Evolutionary conservation across 2,888 invertebrate genomes (phyloP).

Genomic region (Tipula unca): DNA sequence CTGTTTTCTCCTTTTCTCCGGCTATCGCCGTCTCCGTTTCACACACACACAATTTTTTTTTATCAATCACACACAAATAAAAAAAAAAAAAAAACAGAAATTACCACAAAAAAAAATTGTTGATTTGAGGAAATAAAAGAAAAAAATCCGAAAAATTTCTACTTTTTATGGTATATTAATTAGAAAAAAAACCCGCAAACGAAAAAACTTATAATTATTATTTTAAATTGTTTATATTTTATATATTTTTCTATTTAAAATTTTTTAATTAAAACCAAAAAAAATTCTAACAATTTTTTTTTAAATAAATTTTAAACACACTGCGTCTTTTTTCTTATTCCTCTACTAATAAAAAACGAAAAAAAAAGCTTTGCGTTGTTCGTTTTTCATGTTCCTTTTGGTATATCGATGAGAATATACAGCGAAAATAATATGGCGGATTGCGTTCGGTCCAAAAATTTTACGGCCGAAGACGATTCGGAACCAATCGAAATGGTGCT

Average conservation of each 20-base stretch:
- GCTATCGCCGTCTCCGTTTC: not conserved
- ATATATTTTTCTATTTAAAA: not conserved
- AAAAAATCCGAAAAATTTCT: not conserved
- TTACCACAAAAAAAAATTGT: constrained; percentile 14
- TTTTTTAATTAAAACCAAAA: not conserved
- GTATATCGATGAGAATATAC: not conserved
- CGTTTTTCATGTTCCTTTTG: constrained; percentile 15
- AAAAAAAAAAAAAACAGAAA: not conserved
- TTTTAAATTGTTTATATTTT: not conserved
- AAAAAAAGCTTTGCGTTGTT: constrained; percentile 9
- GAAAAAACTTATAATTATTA: not conserved
- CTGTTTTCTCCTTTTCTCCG: not conserved
- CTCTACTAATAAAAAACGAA: not conserved
- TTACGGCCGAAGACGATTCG: not conserved
- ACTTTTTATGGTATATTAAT: not conserved
- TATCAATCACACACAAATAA: not conserved
- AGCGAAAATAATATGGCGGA: not conserved
- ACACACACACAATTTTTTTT: not conserved
- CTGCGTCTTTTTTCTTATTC: constrained; percentile 16
- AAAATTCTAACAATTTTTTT: not conserved
- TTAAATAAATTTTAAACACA: constrained; percentile 15
- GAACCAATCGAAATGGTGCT: not conserved
- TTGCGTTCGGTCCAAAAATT: not conserved
- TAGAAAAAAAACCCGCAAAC: not conserved
- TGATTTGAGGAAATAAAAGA: not conserved